Evolutionary conservation across 2,888 invertebrate genomes (phyloP).

Genomic region (Trichopoda pennipes): DNA sequence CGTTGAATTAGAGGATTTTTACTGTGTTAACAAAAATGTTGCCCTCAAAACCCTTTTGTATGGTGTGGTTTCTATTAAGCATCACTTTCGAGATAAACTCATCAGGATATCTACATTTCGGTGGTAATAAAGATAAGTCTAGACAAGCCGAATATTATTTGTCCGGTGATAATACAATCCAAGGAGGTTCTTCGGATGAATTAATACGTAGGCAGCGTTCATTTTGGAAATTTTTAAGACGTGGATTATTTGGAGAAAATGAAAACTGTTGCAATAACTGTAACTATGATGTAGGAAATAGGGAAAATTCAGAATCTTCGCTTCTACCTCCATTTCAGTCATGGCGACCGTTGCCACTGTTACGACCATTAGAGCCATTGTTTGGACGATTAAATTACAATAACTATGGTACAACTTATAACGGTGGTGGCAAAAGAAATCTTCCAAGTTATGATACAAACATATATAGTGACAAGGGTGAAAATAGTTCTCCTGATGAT

Average conservation of each 20-base stretch:
- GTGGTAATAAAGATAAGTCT: slow-evolving; percentile 39
- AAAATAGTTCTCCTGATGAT: slow-evolving; percentile 5
- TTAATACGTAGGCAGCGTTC: slow-evolving; percentile 63
- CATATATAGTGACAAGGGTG: slow-evolving; percentile 1
- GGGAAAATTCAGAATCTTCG: background rate
- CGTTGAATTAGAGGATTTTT: background rate
- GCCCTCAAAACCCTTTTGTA: background rate
- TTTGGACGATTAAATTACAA: slow-evolving; percentile 28
- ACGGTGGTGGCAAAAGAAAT: background rate
- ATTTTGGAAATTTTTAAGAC: slow-evolving; percentile 62
- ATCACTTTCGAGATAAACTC: background rate
- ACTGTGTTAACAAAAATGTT: slow-evolving; percentile 9
- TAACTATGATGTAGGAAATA: slow-evolving; percentile 37
- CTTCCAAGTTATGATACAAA: slow-evolving; percentile 5
- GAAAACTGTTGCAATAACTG: slow-evolving; percentile 41
- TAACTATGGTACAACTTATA: slow-evolving; percentile 16
- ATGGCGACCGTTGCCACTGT: slow-evolving; percentile 17
- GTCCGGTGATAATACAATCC: slow-evolving; percentile 45
- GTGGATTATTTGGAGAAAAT: slow-evolving; percentile 33
- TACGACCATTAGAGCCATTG: slow-evolving; percentile 41
- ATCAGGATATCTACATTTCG: slow-evolving; percentile 61
- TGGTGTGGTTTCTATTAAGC: slow-evolving; percentile 6
- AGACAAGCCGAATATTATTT: slow-evolving; percentile 59
- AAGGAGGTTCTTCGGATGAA: slow-evolving; percentile 57
- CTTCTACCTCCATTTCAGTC: slow-evolving; percentile 32